These are phyloP conservation scores for Cichlasoma orientale DNA, from an alignment of 2,797 vertebrate genomes.

Conservation along the genomic window DNA sequence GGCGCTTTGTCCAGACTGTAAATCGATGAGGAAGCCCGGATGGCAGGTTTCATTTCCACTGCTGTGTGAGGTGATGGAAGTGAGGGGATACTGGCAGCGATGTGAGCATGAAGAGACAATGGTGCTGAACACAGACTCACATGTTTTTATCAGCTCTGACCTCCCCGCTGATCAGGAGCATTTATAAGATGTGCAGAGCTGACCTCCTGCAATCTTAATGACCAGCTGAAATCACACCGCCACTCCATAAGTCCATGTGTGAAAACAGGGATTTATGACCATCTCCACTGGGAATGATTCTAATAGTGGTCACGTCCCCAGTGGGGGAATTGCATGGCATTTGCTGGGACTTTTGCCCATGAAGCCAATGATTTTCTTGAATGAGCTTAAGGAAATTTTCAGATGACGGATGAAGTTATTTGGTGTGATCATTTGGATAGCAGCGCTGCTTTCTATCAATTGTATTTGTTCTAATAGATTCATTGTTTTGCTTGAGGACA, in stretches of 20 bases:
- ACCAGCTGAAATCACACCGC: slow-evolving; percentile 4
- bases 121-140: neutral
- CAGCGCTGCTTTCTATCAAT: neutral
- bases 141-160: neutral
- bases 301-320: slow-evolving; percentile 13
- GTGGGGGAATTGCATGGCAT: slow-evolving; percentile 23
- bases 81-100: slow-evolving; percentile 25
- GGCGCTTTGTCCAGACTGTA: slow-evolving; percentile 48
- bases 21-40: slow-evolving; percentile 55
- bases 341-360: slow-evolving; percentile 23
- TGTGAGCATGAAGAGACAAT: neutral
- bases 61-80: slow-evolving; percentile 38
- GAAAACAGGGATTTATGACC: slow-evolving; percentile 33
- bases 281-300: slow-evolving; percentile 10
- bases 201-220: slow-evolving; percentile 1
- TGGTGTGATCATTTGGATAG: neutral
- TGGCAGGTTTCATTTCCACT: slow-evolving; percentile 50
- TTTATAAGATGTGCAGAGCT: neutral
- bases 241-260: neutral
- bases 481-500: neutral
- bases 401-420: slow-evolving; percentile 50
- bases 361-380: slow-evolving; percentile 24
- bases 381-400: slow-evolving; percentile 5
- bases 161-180: neutral
- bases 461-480: neutral